phyloP scores from a whole-genome alignment of 2,113 vertebrate genomes.

The Trematocara marginatum region DNA sequence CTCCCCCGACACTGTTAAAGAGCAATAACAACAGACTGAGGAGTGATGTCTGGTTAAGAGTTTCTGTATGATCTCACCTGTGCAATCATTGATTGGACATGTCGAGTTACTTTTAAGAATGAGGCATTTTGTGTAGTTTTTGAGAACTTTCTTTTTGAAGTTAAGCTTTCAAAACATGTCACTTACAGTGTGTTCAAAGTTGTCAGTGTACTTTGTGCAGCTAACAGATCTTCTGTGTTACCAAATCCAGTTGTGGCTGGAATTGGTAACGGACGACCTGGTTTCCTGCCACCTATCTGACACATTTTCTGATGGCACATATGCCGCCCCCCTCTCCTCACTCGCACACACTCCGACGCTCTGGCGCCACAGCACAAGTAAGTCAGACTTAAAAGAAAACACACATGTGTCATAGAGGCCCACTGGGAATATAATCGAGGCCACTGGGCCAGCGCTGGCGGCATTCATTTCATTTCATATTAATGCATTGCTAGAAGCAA shows the following conservation, averaged over 20 bases:
- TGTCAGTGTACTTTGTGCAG: not conserved
- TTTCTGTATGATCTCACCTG: not conserved
- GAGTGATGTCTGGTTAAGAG: not conserved
- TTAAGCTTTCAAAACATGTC: not conserved
- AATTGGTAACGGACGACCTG: conserved; percentile 48
- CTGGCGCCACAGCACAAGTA: conserved; percentile 62
- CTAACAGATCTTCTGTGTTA: not conserved
- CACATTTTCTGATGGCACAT: conserved; percentile 64
- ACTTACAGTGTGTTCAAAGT: not conserved
- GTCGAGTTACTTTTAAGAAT: not conserved
- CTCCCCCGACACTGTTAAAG: not conserved
- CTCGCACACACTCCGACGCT: not conserved
- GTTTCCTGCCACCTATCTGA: conserved; percentile 61
- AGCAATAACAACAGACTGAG: not conserved
- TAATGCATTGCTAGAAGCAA: conserved; percentile 71
- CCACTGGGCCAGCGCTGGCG: conserved; percentile 74
- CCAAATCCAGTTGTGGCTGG: conserved; percentile 35
- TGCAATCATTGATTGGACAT: not conserved
- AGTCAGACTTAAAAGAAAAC: conserved; percentile 82
- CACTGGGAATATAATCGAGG: conserved; percentile 70
- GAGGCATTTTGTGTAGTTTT: not conserved
- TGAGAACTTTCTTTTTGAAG: not conserved
- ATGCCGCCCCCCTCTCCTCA: conserved; percentile 22
- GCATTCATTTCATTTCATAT: conserved; percentile 74
- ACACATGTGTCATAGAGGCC: conserved; percentile 64